Evolutionary conservation across 2,797 vertebrate genomes (phyloP).

Genomic region (Chanos chanos): DNA sequence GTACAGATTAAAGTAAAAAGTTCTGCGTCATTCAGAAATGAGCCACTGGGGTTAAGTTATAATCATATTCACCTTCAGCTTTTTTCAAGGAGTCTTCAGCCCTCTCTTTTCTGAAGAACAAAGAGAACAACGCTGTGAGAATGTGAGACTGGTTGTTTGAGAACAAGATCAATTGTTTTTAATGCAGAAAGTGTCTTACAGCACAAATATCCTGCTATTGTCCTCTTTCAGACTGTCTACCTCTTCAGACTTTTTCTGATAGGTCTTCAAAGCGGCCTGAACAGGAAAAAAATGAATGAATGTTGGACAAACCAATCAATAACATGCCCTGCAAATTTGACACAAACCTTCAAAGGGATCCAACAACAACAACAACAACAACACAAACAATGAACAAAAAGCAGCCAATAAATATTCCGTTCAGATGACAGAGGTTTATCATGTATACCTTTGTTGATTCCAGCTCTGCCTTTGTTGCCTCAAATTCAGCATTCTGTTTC

Average conservation of each 20-base stretch:
- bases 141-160: background rate
- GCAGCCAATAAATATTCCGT: too few relatives aligned
- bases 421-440: background rate
- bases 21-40: background rate
- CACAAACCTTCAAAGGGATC: background rate
- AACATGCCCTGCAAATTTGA: background rate
- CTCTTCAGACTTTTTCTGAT: constrained; percentile 72
- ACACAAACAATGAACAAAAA: background rate
- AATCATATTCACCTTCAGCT: constrained; percentile 86
- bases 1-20: background rate
- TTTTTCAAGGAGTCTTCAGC: constrained; percentile 80
- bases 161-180: background rate
- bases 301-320: background rate
- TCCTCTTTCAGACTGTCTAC: constrained; percentile 76
- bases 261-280: constrained; percentile 78
- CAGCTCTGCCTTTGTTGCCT: constrained; percentile 78
- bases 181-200: constrained; percentile 60
- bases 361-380: background rate
- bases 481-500: constrained; percentile 79
- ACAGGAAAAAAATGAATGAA: background rate
- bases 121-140: background rate
- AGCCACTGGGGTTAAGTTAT: too few relatives aligned
- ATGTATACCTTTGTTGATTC: constrained; percentile 82
- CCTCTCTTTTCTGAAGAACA: constrained; percentile 73
- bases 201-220: constrained; percentile 62